Evolutionary conservation across 2,113 vertebrate genomes (phyloP), one percentile per base, ranked within the genome.

Genomic region (Spea bombifrons): DNA sequence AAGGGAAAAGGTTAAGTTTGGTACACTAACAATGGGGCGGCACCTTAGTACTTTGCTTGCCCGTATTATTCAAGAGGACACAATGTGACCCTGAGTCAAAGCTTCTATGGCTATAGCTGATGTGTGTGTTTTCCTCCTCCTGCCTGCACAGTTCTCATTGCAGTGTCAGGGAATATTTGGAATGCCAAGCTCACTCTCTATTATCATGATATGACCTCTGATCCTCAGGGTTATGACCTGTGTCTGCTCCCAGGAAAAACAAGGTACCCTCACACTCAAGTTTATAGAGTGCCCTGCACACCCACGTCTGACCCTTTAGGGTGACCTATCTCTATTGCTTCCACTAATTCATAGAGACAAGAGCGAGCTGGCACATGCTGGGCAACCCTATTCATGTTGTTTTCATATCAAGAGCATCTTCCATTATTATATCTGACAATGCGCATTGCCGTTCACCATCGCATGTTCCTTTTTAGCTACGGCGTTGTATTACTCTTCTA

Each of bases 141-240:
- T 7, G 30, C 47, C 17, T 59, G 55, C 15, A 17, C 57, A 46
- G 4, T 66, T 75, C 64, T 17, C 74, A 75, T 7, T 46, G 49
- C 64, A 46, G 64, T 67, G 64, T 75, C 30, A 75, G 50, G 49
- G 50, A 66, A 75, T 75, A 55, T 16, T 46, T 67, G 8, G 59
- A 10, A 75, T 75, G 63, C 75, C 75, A 61, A 46, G 45, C 16
- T 50, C n/a, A 44, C 47, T 67, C 52, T 17, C 75, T 71, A n/a
- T 77, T 77, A 71, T 77, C 53, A 49, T 16, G 46, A 44, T 50
- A 9, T 77, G 66, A 70, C 75, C 67, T 77, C 55, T 63, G 16
- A 13, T 16, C 15, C 15, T 68, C 3, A 9, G 52, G 44, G 66
- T 76, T 53, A 76, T 6, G 75, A 68, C 66, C 66, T 8, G 7